Percentiles rank a stretch among this genome's conserved stretches.
These are phyloP conservation scores for Drosophila nigromelanica DNA, from an alignment of 1,140 invertebrate species.

Conservation along the genomic window DNA sequence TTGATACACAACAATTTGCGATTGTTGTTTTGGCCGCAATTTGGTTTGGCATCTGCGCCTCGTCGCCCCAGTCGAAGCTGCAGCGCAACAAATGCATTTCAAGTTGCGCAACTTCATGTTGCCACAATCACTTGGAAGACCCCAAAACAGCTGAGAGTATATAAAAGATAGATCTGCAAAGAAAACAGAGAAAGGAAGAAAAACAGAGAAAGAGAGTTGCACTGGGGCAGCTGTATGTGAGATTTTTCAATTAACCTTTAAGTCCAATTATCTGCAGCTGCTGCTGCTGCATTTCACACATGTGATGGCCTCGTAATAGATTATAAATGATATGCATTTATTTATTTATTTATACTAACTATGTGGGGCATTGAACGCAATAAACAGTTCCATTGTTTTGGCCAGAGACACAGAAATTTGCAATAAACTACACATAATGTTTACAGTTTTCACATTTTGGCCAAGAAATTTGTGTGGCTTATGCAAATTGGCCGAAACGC, in stretches of 20 bases:
- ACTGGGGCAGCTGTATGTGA: conserved; percentile 20
- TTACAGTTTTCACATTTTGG: conserved; percentile 21
- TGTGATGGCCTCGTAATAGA: conserved; percentile 21
- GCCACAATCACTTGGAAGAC: conserved; percentile 23
- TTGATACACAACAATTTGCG: conserved; percentile 76
- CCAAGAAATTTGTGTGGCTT: conserved; percentile 27
- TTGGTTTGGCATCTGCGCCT: conserved; percentile 63
- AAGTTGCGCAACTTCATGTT: conserved; percentile 54
- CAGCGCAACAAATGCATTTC: conserved; percentile 26
- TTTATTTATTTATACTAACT: conserved; percentile 27
- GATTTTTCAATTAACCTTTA: conserved; percentile 49
- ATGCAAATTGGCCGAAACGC: conserved; percentile 30
- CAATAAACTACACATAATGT: conserved; percentile 20
- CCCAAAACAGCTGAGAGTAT: not conserved
- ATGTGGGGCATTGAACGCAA: conserved; percentile 25
- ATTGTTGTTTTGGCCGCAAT: conserved; percentile 74
- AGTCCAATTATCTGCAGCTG: conserved; percentile 26
- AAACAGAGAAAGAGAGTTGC: conserved; percentile 4
- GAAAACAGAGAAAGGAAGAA: not conserved
- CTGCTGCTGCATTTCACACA: conserved; percentile 5
- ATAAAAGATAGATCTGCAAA: conserved; percentile 1
- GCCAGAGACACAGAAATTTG: not conserved
- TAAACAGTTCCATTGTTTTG: conserved; percentile 20
- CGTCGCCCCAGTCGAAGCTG: conserved; percentile 40
- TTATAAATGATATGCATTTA: conserved; percentile 26